phyloP scores from a whole-genome alignment of 1,140 invertebrate species.

The Argopecten irradians region DNA sequence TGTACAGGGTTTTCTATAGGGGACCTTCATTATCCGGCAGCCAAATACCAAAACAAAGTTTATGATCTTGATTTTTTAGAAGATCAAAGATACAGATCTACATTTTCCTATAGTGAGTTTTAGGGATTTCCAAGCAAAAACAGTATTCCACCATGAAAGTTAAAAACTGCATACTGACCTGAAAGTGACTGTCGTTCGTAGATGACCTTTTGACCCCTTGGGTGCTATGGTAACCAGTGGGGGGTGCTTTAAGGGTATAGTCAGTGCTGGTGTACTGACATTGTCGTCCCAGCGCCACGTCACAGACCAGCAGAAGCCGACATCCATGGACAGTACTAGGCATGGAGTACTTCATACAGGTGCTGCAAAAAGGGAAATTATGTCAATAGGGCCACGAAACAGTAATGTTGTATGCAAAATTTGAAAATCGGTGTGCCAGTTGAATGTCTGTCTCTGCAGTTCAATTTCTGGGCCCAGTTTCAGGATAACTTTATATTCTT shows the following conservation, averaged over 20 bases:
- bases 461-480: too few species aligned
- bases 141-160: not conserved
- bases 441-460: too few species aligned
- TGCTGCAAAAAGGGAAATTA: conserved; percentile 67
- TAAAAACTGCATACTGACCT: conserved; percentile 46
- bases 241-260: conserved; percentile 60
- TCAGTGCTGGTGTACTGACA: conserved; percentile 55
- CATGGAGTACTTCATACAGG: conserved; percentile 66
- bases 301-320: conserved; percentile 68
- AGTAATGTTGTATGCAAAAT: too few species aligned
- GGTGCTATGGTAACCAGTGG: conserved; percentile 72
- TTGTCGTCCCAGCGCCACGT: conserved; percentile 72
- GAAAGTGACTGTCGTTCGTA: conserved; percentile 62
- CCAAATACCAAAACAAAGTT: too few species aligned
- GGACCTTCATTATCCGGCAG: too few species aligned
- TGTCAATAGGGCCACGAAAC: too few species aligned
- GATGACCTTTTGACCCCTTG: conserved; percentile 67
- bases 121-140: not conserved
- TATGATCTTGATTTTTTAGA: too few species aligned
- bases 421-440: too few species aligned
- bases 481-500: too few species aligned
- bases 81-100: too few species aligned
- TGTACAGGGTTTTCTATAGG: too few species aligned
- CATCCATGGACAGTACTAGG: conserved; percentile 61
- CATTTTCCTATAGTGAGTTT: not conserved